These are phyloP conservation scores for Rhodeus uyekii DNA, from an alignment of 2,797 vertebrate genomes.

Conservation along the genomic window DNA sequence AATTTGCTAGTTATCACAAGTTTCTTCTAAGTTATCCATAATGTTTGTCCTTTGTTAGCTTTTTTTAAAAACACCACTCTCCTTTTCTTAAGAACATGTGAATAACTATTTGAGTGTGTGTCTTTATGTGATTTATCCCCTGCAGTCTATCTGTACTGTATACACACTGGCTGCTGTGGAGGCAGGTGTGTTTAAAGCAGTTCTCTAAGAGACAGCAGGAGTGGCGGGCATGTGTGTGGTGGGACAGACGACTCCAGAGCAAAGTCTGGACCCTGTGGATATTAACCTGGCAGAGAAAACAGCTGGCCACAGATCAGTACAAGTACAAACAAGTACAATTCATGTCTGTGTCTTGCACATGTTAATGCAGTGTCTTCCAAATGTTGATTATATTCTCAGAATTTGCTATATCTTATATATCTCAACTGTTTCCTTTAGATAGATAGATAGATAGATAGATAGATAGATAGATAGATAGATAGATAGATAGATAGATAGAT, in stretches of 20 bases:
- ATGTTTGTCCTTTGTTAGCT: neutral
- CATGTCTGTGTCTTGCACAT: neutral
- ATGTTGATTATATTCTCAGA: neutral
- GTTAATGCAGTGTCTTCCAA: neutral
- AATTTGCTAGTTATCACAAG: neutral
- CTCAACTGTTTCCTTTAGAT: neutral
- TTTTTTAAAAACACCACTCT: neutral
- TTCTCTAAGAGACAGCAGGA: neutral
- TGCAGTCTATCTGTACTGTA: conserved; percentile 44
- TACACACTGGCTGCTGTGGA: conserved; percentile 54
- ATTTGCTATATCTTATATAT: neutral
- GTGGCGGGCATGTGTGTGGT: conserved; percentile 11
- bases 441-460: too few relatives aligned
- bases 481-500: too few relatives aligned
- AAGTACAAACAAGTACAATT: conserved; percentile 26
- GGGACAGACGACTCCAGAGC: neutral
- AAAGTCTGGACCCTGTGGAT: conserved; percentile 44
- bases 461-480: too few relatives aligned
- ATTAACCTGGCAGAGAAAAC: conserved; percentile 1
- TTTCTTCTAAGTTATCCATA: neutral
- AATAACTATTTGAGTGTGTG: conserved; percentile 13
- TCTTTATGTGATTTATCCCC: conserved; percentile 6
- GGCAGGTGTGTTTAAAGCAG: neutral
- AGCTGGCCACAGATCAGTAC: conserved; percentile 9
- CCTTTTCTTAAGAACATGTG: neutral